These are phyloP conservation scores for Anoplophora glabripennis DNA, from an alignment of 1,140 invertebrate genomes.

Conservation along the genomic window DNA sequence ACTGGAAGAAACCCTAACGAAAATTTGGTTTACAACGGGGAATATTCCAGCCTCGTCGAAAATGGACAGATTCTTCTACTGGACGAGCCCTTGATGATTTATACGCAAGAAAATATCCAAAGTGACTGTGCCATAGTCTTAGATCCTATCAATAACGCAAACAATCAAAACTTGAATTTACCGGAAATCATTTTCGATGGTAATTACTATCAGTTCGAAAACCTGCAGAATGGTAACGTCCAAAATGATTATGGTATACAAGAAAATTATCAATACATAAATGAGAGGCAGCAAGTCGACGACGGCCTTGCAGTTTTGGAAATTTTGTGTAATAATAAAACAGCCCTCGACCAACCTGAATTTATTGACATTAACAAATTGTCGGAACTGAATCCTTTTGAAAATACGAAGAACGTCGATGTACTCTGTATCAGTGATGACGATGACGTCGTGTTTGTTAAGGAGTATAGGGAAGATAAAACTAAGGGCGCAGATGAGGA, in stretches of 20 bases:
- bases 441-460: slow-evolving; percentile 37
- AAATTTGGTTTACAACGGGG: neutral
- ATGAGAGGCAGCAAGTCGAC: neutral
- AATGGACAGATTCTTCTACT: neutral
- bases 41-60: neutral
- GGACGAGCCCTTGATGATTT: neutral
- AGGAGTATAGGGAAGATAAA: slow-evolving; percentile 25
- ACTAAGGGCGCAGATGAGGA: neutral
- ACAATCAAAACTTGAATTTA: slow-evolving; percentile 1
- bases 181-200: slow-evolving; percentile 11
- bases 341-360: slow-evolving; percentile 12
- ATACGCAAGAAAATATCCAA: neutral
- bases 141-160: slow-evolving; percentile 11
- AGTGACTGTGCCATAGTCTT: slow-evolving; percentile 16
- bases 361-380: slow-evolving; percentile 22
- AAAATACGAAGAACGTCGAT: neutral
- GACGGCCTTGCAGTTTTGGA: slow-evolving; percentile 3
- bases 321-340: slow-evolving; percentile 12
- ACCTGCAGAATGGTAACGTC: neutral
- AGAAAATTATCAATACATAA: neutral
- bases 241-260: neutral
- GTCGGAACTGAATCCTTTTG: slow-evolving; percentile 3
- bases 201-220: slow-evolving; percentile 1
- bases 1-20: neutral
- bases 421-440: slow-evolving; percentile 19